Percentiles rank a stretch among this genome's conserved stretches.
Conservation (phyloP, 1,140 invertebrate genomes). For the Gonioctena quinquepunctata region DNA sequence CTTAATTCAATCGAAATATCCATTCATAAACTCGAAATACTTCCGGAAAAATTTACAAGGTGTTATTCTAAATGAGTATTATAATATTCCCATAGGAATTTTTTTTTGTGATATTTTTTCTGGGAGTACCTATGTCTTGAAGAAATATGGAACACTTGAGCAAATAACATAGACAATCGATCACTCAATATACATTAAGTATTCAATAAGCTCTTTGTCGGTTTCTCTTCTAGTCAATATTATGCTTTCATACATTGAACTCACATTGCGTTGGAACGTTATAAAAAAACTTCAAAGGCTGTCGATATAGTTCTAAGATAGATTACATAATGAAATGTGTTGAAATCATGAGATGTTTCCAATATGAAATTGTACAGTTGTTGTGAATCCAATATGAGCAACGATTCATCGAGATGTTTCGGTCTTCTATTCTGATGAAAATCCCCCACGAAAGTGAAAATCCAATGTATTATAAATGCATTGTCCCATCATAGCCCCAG, state of each 20-base stretch:
- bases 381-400: neutral
- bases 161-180: slow-evolving; percentile 28
- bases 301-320: slow-evolving; percentile 30
- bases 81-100: too few species aligned
- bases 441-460: neutral
- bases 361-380: neutral
- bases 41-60: too few species aligned
- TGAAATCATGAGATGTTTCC: neutral
- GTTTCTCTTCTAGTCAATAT: slow-evolving; percentile 41
- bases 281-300: slow-evolving; percentile 30
- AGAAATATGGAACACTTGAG: too few species aligned
- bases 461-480: neutral
- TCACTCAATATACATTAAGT: slow-evolving; percentile 18
- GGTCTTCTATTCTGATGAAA: neutral
- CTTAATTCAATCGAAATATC: too few species aligned
- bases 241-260: slow-evolving; percentile 35
- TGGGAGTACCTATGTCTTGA: too few species aligned
- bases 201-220: slow-evolving; percentile 22
- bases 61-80: too few species aligned
- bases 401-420: neutral
- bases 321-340: slow-evolving; percentile 7
- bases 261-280: slow-evolving; percentile 21
- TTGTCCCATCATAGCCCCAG: too few species aligned
- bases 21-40: too few species aligned
- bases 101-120: too few species aligned